Conservation (phyloP, 1,140 invertebrate genomes). For the Drosophila watanabei region DNA sequence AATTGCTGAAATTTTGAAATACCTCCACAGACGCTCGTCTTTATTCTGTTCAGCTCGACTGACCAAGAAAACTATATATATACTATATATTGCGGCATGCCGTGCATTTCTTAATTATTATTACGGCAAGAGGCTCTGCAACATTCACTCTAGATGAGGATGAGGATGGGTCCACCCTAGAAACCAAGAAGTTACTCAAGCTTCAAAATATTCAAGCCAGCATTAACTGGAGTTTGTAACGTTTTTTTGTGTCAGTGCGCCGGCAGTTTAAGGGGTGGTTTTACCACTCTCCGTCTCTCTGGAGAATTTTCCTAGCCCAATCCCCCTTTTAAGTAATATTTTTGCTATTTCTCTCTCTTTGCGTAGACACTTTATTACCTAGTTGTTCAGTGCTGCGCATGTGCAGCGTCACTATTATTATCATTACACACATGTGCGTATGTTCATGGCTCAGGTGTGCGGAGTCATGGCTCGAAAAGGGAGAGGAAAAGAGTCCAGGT, state of each 20-base stretch:
- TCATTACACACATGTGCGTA: slow-evolving; percentile 60
- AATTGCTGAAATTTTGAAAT: slow-evolving; percentile 66
- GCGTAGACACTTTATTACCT: slow-evolving; percentile 69
- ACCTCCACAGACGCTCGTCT: slow-evolving; percentile 39
- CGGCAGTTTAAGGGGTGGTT: slow-evolving; percentile 70
- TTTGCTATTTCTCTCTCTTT: slow-evolving; percentile 31
- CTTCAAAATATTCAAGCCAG: slow-evolving; percentile 45
- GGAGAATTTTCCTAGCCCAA: background rate
- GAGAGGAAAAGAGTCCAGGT: slow-evolving; percentile 17
- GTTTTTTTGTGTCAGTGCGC: slow-evolving; percentile 73
- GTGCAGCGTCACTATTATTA: slow-evolving; percentile 83
- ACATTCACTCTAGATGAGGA: slow-evolving; percentile 28
- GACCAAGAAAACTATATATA: slow-evolving; percentile 43
- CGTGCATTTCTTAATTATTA: slow-evolving; percentile 80
- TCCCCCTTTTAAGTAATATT: background rate
- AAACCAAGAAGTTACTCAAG: slow-evolving; percentile 65
- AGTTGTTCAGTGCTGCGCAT: slow-evolving; percentile 72
- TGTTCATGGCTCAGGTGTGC: slow-evolving; percentile 36
- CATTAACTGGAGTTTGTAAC: slow-evolving; percentile 72
- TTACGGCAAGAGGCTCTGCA: slow-evolving; percentile 47
- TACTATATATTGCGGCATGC: slow-evolving; percentile 51
- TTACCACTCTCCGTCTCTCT: slow-evolving; percentile 6
- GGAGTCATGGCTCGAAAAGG: slow-evolving; percentile 61
- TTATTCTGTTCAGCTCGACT: slow-evolving; percentile 72
- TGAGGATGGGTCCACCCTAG: slow-evolving; percentile 34